A percentile compares a stretch with the other conserved stretches of the same genome.
phyloP scores from a whole-genome alignment of 2,797 vertebrate genomes.

The Babyrousa celebensis region DNA sequence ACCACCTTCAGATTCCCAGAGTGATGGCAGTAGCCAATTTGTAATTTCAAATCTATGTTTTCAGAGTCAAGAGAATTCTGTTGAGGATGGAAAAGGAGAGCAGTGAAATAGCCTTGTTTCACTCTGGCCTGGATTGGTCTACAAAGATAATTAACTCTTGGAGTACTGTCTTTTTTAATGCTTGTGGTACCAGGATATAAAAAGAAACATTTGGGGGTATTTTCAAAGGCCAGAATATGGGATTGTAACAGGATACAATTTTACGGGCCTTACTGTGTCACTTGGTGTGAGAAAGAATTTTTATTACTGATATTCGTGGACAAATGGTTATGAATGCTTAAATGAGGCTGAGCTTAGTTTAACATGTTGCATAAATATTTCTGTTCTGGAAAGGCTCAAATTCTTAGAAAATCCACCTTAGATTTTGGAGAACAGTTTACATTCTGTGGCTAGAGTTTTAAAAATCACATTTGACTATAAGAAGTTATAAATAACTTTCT shows the following conservation, averaged over 20 bases:
- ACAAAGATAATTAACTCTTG: slow-evolving; percentile 55
- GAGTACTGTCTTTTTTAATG: slow-evolving; percentile 72
- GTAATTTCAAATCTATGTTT: slow-evolving; percentile 65
- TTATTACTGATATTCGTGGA: slow-evolving; percentile 68
- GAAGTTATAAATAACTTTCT: neutral
- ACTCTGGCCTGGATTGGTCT: slow-evolving; percentile 62
- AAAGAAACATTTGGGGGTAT: slow-evolving; percentile 56
- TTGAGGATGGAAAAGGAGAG: slow-evolving; percentile 72
- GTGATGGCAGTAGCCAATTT: neutral
- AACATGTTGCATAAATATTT: slow-evolving; percentile 55
- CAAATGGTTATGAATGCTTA: neutral
- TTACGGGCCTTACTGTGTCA: slow-evolving; percentile 69
- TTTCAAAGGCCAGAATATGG: slow-evolving; percentile 74
- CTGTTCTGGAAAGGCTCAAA: slow-evolving; percentile 9
- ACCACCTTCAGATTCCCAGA: neutral
- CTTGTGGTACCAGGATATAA: slow-evolving; percentile 32
- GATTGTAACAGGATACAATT: slow-evolving; percentile 57
- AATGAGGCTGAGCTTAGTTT: slow-evolving; percentile 60
- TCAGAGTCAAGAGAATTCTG: slow-evolving; percentile 75
- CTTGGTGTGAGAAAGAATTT: slow-evolving; percentile 49
- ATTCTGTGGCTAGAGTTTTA: slow-evolving; percentile 59
- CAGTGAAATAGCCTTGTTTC: slow-evolving; percentile 54
- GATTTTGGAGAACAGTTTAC: slow-evolving; percentile 46
- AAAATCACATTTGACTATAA: neutral
- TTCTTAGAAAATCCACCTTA: slow-evolving; percentile 32